Base-by-base conservation (phyloP, 2,113 vertebrate species). In the Hystrix cristata region DNA sequence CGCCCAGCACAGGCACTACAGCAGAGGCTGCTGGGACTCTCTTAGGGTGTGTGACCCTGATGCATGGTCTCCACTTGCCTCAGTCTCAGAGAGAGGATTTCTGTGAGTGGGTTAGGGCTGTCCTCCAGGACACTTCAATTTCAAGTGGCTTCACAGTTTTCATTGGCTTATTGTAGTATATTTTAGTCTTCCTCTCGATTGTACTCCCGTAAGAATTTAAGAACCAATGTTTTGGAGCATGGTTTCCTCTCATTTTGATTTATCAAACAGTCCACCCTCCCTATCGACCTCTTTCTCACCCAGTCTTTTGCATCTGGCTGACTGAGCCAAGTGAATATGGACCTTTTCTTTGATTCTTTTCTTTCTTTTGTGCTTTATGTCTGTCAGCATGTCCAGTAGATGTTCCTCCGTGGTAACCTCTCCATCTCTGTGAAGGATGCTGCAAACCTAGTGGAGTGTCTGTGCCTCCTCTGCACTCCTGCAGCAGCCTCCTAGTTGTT, bases 371-470 rank as follows among this genome's bases (percentile, higher is more conserved):
- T 9, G 34, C 55, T 90, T 81, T 9, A 38, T 34, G 12, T 31
- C 48, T 53, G 2, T 14, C 15, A 55, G 1, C 12, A 53, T 46
- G 51, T 10, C 23, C 29, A 3, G 14, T 51, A 38, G 71, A 81
- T 65, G 67, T 59, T 57, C 62, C 90, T 67, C 23, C 72, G 53
- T 11, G 34, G 43, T 81, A 43, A 62, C 46, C 16, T 78, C 25
- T 79, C 25, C n/a, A 0, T 67, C 48, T 94, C 46, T 5, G 3
- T 62, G 81, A 43, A 27, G 23, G 38, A 83, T 8, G 34, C 46
- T 31, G 1, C 16, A 10, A 12, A 23, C 18, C 15, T 16, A 2
- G 0, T 25, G 2, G 0, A 4, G 38, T 71, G 19, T 19, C 34
- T 69, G 38, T 69, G 25, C 29, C 48, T 38, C 60, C 46, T 43